Evolutionary conservation across 2,113 vertebrate genomes (phyloP).

Genomic region (Catharus minimus): DNA sequence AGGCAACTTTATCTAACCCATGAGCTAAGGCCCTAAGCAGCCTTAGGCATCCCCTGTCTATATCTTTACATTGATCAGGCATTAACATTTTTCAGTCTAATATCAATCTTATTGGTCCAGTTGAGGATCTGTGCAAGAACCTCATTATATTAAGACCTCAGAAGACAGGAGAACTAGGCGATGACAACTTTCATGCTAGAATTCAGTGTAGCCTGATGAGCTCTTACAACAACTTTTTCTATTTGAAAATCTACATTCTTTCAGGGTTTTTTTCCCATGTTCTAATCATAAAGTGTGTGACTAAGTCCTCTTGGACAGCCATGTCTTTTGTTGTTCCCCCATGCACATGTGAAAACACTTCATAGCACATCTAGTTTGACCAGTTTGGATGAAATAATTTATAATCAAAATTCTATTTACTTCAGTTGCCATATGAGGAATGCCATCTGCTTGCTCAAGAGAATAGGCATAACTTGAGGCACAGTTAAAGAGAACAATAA

Average conservation of each 20-base stretch:
- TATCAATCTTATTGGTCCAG: background rate
- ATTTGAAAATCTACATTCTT: background rate
- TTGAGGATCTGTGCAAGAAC: background rate
- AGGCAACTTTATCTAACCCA: background rate
- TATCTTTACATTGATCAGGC: background rate
- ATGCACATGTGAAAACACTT: background rate
- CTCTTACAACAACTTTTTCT: background rate
- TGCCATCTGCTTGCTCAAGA: background rate
- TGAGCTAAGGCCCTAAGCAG: background rate
- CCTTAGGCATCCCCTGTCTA: background rate
- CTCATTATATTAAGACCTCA: background rate
- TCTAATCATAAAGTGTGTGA: background rate
- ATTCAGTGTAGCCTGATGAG: background rate
- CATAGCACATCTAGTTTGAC: background rate
- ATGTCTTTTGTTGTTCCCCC: background rate
- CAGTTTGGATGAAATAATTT: background rate
- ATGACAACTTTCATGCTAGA: background rate
- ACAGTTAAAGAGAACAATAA: background rate
- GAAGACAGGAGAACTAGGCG: background rate
- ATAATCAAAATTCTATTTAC: background rate
- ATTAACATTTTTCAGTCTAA: background rate
- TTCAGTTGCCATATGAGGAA: background rate
- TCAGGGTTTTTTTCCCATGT: background rate
- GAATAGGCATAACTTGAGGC: background rate
- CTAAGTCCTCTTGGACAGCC: background rate